phyloP scores from a whole-genome alignment of 2,797 vertebrate genomes.

The Hippoglossus hippoglossus region DNA sequence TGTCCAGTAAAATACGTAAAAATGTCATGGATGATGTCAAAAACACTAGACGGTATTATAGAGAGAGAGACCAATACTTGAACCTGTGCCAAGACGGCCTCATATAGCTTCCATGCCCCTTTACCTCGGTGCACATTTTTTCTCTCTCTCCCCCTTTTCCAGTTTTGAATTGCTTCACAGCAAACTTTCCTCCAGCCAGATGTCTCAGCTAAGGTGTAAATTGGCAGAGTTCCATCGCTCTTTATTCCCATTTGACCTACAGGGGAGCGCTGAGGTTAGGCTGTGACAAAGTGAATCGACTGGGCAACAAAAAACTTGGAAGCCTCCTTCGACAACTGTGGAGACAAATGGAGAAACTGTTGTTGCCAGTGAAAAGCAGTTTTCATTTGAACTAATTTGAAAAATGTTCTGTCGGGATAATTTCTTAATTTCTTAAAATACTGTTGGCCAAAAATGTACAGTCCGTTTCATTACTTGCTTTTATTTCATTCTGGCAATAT shows the following conservation, averaged over 20 bases:
- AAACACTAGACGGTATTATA: not conserved
- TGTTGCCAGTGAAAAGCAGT: not conserved
- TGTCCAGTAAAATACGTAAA: not conserved
- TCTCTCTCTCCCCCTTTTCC: not conserved
- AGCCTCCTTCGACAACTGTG: not conserved
- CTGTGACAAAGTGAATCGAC: slow-evolving; percentile 1
- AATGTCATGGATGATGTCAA: not conserved
- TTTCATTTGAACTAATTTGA: not conserved
- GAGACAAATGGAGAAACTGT: not conserved
- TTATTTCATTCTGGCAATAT: no score
- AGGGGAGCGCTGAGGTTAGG: not conserved
- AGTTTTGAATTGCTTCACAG: not conserved
- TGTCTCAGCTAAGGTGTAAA: slow-evolving; percentile 13
- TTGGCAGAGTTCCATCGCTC: slow-evolving; percentile 5
- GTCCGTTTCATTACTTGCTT: no score
- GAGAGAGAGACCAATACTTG: not conserved
- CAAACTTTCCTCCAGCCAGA: not conserved
- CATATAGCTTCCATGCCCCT: not conserved
- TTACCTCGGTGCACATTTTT: not conserved
- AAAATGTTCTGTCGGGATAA: no score
- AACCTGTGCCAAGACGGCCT: not conserved
- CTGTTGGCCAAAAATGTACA: no score
- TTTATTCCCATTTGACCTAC: slow-evolving; percentile 15
- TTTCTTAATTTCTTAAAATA: no score
- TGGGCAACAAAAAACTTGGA: slow-evolving; percentile 12